Conservation (phyloP, 1,140 invertebrate species). For the Ctenoplectra terminalis region DNA sequence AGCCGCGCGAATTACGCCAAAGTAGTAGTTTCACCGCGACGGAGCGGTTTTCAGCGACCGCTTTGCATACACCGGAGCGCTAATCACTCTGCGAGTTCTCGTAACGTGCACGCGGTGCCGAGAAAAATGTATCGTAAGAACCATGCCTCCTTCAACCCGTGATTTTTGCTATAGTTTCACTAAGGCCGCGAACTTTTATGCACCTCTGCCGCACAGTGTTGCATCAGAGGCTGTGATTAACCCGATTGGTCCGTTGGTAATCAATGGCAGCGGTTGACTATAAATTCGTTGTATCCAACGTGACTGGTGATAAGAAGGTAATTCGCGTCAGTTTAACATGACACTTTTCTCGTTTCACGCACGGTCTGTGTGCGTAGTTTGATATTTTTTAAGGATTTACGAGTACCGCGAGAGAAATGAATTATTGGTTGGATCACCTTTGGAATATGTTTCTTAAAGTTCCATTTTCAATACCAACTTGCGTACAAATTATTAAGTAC, state of each 20-base stretch:
- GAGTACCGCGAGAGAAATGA: too few relatives aligned
- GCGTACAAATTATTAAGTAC: too few relatives aligned
- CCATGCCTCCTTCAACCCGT: background rate
- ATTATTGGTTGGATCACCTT: too few relatives aligned
- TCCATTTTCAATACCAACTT: too few relatives aligned
- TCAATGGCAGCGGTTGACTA: constrained; percentile 20
- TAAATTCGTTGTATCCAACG: constrained; percentile 38
- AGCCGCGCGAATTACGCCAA: constrained; percentile 43
- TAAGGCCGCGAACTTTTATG: constrained; percentile 3
- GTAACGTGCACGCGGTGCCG: background rate
- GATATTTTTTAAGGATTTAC: too few relatives aligned
- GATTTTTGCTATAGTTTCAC: background rate
- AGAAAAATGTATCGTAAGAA: constrained; percentile 57
- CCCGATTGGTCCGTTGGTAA: constrained; percentile 14
- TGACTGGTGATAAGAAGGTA: background rate
- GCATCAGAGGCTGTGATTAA: constrained; percentile 54
- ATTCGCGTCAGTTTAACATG: background rate
- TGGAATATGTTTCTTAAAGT: too few relatives aligned
- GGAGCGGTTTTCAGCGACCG: constrained; percentile 54
- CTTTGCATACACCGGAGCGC: constrained; percentile 55
- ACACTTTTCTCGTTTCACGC: too few relatives aligned
- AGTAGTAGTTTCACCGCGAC: constrained; percentile 30
- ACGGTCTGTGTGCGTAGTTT: too few relatives aligned
- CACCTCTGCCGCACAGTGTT: background rate
- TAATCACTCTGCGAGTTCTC: constrained; percentile 49